Conservation (phyloP, 64 coral and sea anemone genomes). For the Catalaphyllia jardinei region DNA sequence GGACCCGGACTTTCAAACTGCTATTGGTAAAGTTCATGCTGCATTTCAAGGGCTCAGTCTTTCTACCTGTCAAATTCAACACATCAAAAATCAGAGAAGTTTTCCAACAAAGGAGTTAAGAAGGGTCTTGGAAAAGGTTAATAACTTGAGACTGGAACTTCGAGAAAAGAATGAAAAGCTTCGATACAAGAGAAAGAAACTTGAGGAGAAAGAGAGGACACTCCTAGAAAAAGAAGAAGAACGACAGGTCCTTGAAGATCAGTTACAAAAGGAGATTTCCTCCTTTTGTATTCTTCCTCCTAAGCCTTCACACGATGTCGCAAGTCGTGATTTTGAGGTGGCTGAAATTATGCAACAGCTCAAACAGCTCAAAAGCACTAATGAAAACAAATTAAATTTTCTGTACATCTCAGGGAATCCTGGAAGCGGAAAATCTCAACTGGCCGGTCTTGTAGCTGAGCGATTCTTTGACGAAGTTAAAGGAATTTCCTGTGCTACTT, state of each 20-base stretch:
- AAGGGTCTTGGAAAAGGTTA: neutral
- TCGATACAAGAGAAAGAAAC: too few species aligned
- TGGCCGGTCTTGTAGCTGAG: neutral
- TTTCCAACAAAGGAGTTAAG: constrained; percentile 14
- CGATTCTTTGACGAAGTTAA: neutral
- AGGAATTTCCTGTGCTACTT: neutral
- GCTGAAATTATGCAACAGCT: neutral
- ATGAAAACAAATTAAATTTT: neutral
- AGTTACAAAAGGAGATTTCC: neutral
- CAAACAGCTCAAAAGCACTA: neutral
- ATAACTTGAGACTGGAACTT: neutral
- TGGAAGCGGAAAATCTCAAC: constrained; percentile 34
- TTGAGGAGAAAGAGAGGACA: too few species aligned
- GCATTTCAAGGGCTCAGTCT: too few species aligned
- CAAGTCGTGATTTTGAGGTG: neutral
- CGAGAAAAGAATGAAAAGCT: neutral
- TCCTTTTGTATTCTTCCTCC: constrained; percentile 35
- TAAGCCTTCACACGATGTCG: constrained; percentile 14
- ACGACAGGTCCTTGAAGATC: neutral
- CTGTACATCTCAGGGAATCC: constrained; percentile 40
- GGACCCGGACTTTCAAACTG: too few species aligned
- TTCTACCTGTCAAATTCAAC: neutral
- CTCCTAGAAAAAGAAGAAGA: neutral
- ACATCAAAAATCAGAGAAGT: neutral
- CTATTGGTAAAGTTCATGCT: too few species aligned